Evolutionary conservation across 1,140 invertebrate species (phyloP).

Genomic region (Chelonus insularis): DNA sequence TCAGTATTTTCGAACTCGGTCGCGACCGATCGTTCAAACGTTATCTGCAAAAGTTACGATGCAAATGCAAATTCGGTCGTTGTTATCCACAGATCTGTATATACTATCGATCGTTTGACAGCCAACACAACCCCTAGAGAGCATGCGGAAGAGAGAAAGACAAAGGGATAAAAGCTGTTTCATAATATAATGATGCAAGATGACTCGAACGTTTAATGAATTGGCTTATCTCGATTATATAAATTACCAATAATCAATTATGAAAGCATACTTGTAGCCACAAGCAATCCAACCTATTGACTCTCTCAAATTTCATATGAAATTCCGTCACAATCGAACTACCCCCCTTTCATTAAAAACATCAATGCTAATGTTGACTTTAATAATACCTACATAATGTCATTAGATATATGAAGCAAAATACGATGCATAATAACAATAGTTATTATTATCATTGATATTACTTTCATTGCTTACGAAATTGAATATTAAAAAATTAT

Average conservation of each 20-base stretch:
- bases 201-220: conserved; percentile 31
- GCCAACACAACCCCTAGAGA: neutral
- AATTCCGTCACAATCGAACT: neutral
- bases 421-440: too few relatives aligned
- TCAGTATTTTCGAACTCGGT: conserved; percentile 28
- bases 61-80: conserved; percentile 27
- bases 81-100: conserved; percentile 26
- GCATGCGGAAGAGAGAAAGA: conserved; percentile 8
- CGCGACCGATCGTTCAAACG: conserved; percentile 25
- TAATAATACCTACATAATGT: too few relatives aligned
- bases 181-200: conserved; percentile 30
- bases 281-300: neutral
- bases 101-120: conserved; percentile 26
- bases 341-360: neutral
- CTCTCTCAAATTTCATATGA: neutral
- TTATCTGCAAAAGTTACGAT: conserved; percentile 32
- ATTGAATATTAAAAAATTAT: too few relatives aligned
- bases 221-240: conserved; percentile 40
- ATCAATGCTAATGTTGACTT: too few relatives aligned
- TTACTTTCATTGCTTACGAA: too few relatives aligned
- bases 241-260: conserved; percentile 48
- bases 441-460: too few relatives aligned
- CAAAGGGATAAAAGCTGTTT: conserved; percentile 13
- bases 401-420: too few relatives aligned
- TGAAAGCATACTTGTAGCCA: conserved; percentile 1